These are phyloP conservation scores for Dioctria rufipes DNA, from an alignment of 2,888 invertebrate genomes.

Conservation along the genomic window DNA sequence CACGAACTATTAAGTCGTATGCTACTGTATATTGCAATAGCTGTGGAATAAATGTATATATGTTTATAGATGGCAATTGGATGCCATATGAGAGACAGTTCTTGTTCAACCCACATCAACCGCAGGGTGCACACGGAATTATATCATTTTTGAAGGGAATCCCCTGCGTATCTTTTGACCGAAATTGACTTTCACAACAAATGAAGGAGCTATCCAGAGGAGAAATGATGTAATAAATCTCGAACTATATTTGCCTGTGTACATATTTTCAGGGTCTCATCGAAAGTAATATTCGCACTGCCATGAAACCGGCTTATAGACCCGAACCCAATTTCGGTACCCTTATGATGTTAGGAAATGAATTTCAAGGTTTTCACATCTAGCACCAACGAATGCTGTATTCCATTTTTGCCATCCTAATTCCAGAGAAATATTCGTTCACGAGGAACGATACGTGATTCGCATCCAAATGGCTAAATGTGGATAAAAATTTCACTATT, in stretches of 20 bases:
- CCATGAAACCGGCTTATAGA: background rate
- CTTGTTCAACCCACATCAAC: background rate
- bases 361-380: conserved; percentile 19
- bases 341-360: conserved; percentile 46
- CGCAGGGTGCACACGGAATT: conserved; percentile 23
- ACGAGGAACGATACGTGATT: conserved; percentile 45
- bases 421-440: conserved; percentile 47
- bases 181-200: conserved; percentile 42
- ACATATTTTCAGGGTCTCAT: conserved; percentile 27
- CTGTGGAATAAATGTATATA: background rate
- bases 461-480: conserved; percentile 24
- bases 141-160: conserved; percentile 30
- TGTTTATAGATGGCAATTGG: background rate
- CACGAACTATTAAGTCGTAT: too few relatives aligned
- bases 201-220: conserved; percentile 19
- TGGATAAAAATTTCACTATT: conserved; percentile 42
- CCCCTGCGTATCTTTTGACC: conserved; percentile 24
- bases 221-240: conserved; percentile 35
- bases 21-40: too few relatives aligned
- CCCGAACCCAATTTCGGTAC: conserved; percentile 36
- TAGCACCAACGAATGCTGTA: conserved; percentile 28
- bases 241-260: conserved; percentile 29
- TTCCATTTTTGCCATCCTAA: conserved; percentile 42
- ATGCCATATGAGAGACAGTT: background rate
- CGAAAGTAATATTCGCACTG: conserved; percentile 38